Percentiles rank a stretch among this genome's conserved stretches.
Conservation (phyloP, 1,140 invertebrate genomes). For the Drosophila chauvacae region DNA sequence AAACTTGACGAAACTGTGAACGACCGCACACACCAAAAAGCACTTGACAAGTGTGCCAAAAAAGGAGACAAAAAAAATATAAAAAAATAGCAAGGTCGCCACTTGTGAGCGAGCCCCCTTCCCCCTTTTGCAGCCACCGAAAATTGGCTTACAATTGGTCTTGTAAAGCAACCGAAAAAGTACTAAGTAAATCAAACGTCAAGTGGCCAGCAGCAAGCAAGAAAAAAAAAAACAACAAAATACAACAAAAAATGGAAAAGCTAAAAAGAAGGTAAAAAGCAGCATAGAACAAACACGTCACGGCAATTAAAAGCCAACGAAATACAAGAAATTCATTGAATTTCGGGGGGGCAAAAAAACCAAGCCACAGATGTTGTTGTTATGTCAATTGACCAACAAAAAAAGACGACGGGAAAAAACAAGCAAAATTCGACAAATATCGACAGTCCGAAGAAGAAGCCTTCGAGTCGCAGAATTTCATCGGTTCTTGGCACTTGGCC, state of each 20-base stretch:
- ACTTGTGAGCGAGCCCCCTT: constrained; percentile 15
- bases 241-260: constrained; percentile 22
- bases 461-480: constrained; percentile 43
- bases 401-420: constrained; percentile 5
- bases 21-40: constrained; percentile 26
- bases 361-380: constrained; percentile 41
- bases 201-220: constrained; percentile 60
- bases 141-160: constrained; percentile 82
- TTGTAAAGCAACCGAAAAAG: constrained; percentile 44
- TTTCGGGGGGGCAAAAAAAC: constrained; percentile 6
- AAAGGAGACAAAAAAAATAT: constrained; percentile 20
- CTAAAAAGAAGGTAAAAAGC: constrained; percentile 6
- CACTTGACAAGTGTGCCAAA: constrained; percentile 68
- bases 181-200: constrained; percentile 58
- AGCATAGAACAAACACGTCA: constrained; percentile 71
- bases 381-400: constrained; percentile 53
- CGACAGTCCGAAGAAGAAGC: constrained; percentile 28
- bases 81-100: constrained; percentile 53
- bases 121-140: constrained; percentile 21
- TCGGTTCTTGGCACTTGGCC: constrained; percentile 47
- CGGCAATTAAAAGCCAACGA: constrained; percentile 74
- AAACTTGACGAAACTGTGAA: constrained; percentile 31
- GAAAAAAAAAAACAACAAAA: constrained; percentile 16
- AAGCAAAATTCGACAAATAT: constrained; percentile 37
- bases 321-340: constrained; percentile 46